phyloP scores from a whole-genome alignment of 2,797 vertebrate species.

The Gallinago solitaria region DNA sequence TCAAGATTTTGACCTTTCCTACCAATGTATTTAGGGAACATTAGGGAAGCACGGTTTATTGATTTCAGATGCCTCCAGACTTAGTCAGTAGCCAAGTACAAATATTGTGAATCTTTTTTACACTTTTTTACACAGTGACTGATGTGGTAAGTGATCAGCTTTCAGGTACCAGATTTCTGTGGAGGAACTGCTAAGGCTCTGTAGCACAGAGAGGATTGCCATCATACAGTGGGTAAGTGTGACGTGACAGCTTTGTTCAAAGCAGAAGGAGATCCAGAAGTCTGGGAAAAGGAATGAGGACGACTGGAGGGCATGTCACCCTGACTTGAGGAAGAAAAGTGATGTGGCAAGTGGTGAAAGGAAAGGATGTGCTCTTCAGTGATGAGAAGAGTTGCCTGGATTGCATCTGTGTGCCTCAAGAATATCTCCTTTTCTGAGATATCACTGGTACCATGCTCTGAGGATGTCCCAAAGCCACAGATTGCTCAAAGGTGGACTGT shows the following conservation, averaged over 20 bases:
- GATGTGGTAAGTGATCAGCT: background rate
- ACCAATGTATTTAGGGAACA: background rate
- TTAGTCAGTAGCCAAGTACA: background rate
- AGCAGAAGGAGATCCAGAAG: background rate
- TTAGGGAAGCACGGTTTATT: background rate
- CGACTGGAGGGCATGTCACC: background rate
- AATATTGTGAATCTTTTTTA: background rate
- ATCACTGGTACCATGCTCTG: background rate
- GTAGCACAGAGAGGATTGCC: background rate
- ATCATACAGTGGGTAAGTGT: too few relatives aligned
- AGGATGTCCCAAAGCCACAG: background rate
- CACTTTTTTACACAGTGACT: background rate
- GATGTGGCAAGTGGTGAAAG: background rate
- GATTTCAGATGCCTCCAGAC: background rate
- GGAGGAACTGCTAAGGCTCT: background rate
- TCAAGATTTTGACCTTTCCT: background rate
- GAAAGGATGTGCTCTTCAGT: background rate
- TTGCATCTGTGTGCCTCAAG: background rate
- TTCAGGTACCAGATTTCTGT: accelerated
- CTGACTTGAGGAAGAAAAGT: background rate
- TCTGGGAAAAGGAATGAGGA: background rate
- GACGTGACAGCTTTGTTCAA: background rate
- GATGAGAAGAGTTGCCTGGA: background rate
- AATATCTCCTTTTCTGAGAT: background rate
- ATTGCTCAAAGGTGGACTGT: background rate